Evolutionary conservation across 2,888 invertebrate species (phyloP).

Genomic region (Yponomeuta malinellus): DNA sequence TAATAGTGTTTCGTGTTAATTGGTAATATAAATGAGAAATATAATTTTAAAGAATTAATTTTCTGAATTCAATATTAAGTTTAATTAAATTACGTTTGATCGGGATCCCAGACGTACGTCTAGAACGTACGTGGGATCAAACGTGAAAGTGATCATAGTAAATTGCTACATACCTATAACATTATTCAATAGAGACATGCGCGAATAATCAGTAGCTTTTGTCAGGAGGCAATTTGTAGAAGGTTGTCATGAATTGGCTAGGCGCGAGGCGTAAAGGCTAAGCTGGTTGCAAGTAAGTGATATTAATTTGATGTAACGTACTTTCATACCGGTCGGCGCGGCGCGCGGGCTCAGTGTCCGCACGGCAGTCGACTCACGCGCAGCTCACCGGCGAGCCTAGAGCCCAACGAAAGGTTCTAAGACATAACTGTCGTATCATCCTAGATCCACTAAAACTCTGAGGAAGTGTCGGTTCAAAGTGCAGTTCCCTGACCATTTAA

Average conservation of each 20-base stretch:
- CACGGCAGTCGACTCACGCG: slow-evolving; percentile 52
- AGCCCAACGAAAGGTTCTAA: neutral
- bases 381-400: slow-evolving; percentile 27
- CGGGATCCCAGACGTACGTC: neutral
- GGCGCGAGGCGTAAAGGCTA: neutral
- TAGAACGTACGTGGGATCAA: neutral
- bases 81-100: too few relatives aligned
- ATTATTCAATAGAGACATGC: neutral
- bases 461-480: neutral
- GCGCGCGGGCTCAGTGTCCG: slow-evolving; percentile 42
- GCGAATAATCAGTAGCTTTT: neutral
- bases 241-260: slow-evolving; percentile 20
- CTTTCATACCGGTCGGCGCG: slow-evolving; percentile 49
- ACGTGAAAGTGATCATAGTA: neutral
- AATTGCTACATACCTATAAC: neutral
- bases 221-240: neutral
- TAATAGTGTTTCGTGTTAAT: too few relatives aligned
- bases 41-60: too few relatives aligned
- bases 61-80: too few relatives aligned
- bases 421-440: neutral
- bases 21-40: too few relatives aligned
- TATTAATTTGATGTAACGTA: slow-evolving; percentile 60
- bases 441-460: neutral
- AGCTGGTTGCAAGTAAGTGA: slow-evolving; percentile 42
- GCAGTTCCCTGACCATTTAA: neutral